Conservation (phyloP, 35 echinoderm and acorn worm genomes). For the Ptychodera flava region DNA sequence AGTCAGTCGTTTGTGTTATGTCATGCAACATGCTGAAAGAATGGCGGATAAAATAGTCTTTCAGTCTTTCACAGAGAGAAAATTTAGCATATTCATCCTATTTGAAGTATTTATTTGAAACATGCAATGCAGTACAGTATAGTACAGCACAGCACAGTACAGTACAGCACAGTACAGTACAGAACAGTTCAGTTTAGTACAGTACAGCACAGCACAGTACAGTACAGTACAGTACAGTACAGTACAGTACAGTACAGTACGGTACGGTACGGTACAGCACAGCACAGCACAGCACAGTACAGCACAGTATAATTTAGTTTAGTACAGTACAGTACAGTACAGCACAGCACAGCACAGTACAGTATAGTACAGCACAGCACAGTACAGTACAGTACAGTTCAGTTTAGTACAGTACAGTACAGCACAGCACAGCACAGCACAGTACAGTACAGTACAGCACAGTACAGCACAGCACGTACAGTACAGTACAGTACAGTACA, state of each 20-base stretch:
- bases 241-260: slow-evolving; percentile 36
- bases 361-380: slow-evolving; percentile 28
- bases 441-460: slow-evolving; percentile 32
- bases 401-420: slow-evolving; percentile 17
- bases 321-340: slow-evolving; percentile 40
- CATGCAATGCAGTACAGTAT: slow-evolving; percentile 13
- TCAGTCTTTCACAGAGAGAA: too few species aligned
- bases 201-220: slow-evolving; percentile 12
- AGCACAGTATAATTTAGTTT: slow-evolving; percentile 21
- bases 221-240: slow-evolving; percentile 43
- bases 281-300: slow-evolving; percentile 29
- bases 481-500: slow-evolving; percentile 28
- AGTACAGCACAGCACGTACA: slow-evolving; percentile 37
- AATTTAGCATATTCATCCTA: too few species aligned
- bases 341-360: slow-evolving; percentile 32
- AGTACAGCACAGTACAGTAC: slow-evolving; percentile 12
- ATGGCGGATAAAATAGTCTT: too few species aligned
- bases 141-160: slow-evolving; percentile 10
- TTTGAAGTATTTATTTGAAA: too few species aligned
- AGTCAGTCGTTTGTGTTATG: too few species aligned
- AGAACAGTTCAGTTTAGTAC: slow-evolving; percentile 30
- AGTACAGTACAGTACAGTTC: slow-evolving; percentile 20
- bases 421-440: slow-evolving; percentile 19
- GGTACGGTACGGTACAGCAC: slow-evolving; percentile 26
- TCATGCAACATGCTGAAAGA: too few species aligned